phyloP scores from a whole-genome alignment of 2,797 vertebrate genomes.

The Scarus forsteni region DNA sequence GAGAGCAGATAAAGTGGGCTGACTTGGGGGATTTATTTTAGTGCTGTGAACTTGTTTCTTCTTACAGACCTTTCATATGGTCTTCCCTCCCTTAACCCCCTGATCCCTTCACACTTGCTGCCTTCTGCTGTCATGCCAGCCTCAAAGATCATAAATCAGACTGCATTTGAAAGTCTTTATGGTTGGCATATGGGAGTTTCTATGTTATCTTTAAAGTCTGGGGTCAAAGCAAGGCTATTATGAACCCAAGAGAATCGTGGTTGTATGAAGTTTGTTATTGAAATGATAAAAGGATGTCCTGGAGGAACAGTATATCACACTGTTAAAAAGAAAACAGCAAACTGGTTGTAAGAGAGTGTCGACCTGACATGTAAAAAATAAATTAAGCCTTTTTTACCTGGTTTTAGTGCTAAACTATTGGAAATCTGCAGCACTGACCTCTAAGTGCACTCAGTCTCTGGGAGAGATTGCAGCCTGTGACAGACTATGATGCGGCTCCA shows the following conservation, averaged over 20 bases:
- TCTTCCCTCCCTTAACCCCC: slow-evolving; percentile 4
- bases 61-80: slow-evolving; percentile 35
- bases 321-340: slow-evolving; percentile 32
- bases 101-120: slow-evolving; percentile 38
- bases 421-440: slow-evolving; percentile 65
- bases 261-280: slow-evolving; percentile 71
- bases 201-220: slow-evolving; percentile 67
- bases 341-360: slow-evolving; percentile 36
- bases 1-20: slow-evolving; percentile 8
- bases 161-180: slow-evolving; percentile 66
- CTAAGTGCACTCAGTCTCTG: slow-evolving; percentile 69
- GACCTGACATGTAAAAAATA: slow-evolving; percentile 58
- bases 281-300: slow-evolving; percentile 71
- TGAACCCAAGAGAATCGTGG: slow-evolving; percentile 68
- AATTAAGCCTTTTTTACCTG: slow-evolving; percentile 41
- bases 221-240: slow-evolving; percentile 75
- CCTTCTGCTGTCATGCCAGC: slow-evolving; percentile 62
- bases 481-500: slow-evolving; percentile 61
- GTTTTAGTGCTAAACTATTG: slow-evolving; percentile 23
- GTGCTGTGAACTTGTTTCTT: slow-evolving; percentile 47
- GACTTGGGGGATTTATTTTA: slow-evolving; percentile 15
- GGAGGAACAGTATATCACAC: slow-evolving; percentile 43
- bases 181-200: slow-evolving; percentile 51
- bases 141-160: slow-evolving; percentile 68
- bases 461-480: slow-evolving; percentile 64